Evolutionary conservation across 2,797 vertebrate genomes (phyloP), one percentile per base, ranked within the genome.

Genomic region (Sebastes hubbsi): DNA sequence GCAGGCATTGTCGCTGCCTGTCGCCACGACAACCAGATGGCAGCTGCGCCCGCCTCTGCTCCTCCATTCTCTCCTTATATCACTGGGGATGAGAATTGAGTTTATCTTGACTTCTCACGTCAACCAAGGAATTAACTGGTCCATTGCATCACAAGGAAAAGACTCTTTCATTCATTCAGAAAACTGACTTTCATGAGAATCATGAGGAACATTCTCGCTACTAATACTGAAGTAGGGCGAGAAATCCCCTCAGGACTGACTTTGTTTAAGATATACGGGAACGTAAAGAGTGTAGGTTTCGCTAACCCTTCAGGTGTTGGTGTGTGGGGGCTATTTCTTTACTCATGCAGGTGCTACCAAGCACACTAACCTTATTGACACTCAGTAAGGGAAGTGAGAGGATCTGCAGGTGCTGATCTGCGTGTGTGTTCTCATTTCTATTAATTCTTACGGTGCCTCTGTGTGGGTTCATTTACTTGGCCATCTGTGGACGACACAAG

Each of bases 1-100:
- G 71, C 64, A 14, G 56, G 76, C 73, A 77, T 55, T 80, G 84
- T 78, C 38, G 25, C 69, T 24, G 63, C 58, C 64, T 8, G 81
- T 93, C 72, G 6, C 88, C 88, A 89, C 36, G 77, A 83, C 79
- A 82, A 94, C 87, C 83, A 77, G 67, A 80, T 75, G 80, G 87
- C 87, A 82, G 87, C 81, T 85, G 85, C 46, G 46, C 77, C 67
- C n/a, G 20, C 75, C 68, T 67, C 72, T 38, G 52, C 72, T 22
- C 32, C 61, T 61, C 25, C 16, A 3, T 74, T 66, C 60, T 64
- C 27, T 78, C 27, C 27, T 60, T 2, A 18, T 75, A 24, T 78
- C 30, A n/a, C 58, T 4, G n/a, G 30, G 36, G 59, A 59, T 25
- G n/a, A 69, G 63, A 60, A 55, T 25, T 42, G 55, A 62, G 42